phyloP scores from a whole-genome alignment of 2,797 vertebrate species.

The Uromys caudimaculatus region DNA sequence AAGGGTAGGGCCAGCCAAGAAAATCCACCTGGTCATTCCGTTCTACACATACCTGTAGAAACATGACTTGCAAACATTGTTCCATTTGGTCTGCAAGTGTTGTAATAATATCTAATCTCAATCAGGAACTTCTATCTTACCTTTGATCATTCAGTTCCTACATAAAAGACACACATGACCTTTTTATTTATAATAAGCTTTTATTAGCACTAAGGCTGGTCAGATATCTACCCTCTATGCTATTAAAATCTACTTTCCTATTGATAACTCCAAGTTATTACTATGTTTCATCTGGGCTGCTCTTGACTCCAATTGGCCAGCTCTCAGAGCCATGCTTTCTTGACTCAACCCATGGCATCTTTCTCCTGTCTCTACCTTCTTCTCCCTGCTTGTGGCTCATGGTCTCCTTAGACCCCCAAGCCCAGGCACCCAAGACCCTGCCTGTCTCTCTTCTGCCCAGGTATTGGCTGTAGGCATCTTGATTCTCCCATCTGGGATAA shows the following conservation, averaged over 20 bases:
- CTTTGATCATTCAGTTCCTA: neutral
- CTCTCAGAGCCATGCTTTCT: neutral
- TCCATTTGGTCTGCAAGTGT: neutral
- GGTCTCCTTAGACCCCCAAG: neutral
- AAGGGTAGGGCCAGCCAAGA: fast-evolving
- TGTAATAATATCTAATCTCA: neutral
- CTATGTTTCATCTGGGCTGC: neutral
- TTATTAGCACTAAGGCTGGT: neutral
- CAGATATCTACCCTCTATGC: neutral
- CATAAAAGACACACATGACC: neutral
- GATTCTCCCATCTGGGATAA: neutral
- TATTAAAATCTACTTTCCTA: neutral
- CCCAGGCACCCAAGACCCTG: neutral
- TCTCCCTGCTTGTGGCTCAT: neutral
- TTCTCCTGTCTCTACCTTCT: neutral
- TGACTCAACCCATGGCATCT: neutral
- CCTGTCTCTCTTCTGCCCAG: neutral
- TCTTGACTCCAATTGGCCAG: neutral
- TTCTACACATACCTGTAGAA: neutral
- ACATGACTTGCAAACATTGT: neutral
- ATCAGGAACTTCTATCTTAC: neutral
- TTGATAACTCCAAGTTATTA: neutral
- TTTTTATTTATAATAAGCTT: neutral
- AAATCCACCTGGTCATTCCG: neutral
- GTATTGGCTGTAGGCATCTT: neutral